Percentiles rank a stretch among this genome's conserved stretches.
Evolutionary conservation across 92 coral and sea anemone genomes (phyloP).

Genomic region (Phenganax subtilis): DNA sequence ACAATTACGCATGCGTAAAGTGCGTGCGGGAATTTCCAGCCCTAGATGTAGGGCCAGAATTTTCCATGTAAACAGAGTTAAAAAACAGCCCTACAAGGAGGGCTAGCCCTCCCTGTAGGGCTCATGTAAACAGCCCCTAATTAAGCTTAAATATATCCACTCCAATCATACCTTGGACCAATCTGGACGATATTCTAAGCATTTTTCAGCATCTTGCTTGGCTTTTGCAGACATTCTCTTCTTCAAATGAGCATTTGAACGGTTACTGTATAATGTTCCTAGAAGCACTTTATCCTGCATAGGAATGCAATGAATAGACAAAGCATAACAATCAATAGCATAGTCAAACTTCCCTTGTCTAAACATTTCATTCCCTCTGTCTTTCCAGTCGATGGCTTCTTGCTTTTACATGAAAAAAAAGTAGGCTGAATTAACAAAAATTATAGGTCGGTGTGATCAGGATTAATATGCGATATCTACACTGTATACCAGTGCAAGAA

Average conservation of each 20-base stretch:
- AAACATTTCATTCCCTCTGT: conserved; percentile 73
- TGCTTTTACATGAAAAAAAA: conserved; percentile 37
- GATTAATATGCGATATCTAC: too few species aligned
- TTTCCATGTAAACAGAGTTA: too few species aligned
- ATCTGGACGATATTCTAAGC: conserved; percentile 50
- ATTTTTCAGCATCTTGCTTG: conserved; percentile 57
- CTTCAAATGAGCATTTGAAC: conserved; percentile 61
- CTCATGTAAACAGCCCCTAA: too few species aligned
- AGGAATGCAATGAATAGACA: conserved; percentile 63
- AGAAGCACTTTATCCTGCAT: conserved; percentile 44
- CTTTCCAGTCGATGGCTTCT: conserved; percentile 79
- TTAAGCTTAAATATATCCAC: background rate
- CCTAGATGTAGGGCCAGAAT: too few species aligned
- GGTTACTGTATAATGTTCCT: conserved; percentile 62
- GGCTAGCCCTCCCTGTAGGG: too few species aligned
- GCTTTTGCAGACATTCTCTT: conserved; percentile 51
- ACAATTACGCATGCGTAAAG: too few species aligned
- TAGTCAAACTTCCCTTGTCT: conserved; percentile 49
- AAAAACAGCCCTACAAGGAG: too few species aligned
- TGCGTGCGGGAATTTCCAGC: too few species aligned
- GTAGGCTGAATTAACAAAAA: background rate
- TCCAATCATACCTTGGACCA: conserved; percentile 66
- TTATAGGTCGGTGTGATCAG: too few species aligned
- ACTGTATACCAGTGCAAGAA: too few species aligned
- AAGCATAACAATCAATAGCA: conserved; percentile 60